Conservation (phyloP, 2,888 invertebrate species). For the Lasioglossum marginatum region DNA sequence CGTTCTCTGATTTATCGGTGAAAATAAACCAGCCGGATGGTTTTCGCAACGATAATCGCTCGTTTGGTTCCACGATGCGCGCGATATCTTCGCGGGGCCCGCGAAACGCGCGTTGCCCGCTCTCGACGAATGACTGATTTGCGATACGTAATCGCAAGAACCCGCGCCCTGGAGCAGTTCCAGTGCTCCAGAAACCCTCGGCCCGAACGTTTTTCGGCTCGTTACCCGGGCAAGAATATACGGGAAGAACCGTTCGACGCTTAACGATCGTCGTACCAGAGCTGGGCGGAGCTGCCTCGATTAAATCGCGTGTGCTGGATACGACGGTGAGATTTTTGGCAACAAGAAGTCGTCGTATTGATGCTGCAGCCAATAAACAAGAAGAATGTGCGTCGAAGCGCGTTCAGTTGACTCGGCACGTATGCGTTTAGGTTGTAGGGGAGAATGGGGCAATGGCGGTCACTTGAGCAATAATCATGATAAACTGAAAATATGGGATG, state of each 20-base stretch:
- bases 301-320: slow-evolving; percentile 15
- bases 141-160: slow-evolving; percentile 54
- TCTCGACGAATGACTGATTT: slow-evolving; percentile 50
- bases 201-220: slow-evolving; percentile 17
- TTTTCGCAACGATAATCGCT: slow-evolving; percentile 50
- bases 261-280: slow-evolving; percentile 52
- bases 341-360: neutral
- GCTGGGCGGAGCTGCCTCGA: neutral
- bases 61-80: slow-evolving; percentile 40
- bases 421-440: neutral
- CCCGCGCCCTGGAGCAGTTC: slow-evolving; percentile 29
- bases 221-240: slow-evolving; percentile 23
- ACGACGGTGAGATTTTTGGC: neutral
- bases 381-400: neutral
- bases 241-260: slow-evolving; percentile 46
- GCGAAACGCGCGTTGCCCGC: slow-evolving; percentile 13
- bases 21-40: slow-evolving; percentile 31
- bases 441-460: neutral
- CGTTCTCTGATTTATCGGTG: slow-evolving; percentile 47
- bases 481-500: neutral
- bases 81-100: slow-evolving; percentile 42
- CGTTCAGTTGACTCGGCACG: neutral
- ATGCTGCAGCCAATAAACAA: neutral
- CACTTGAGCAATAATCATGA: neutral
- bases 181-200: slow-evolving; percentile 45